Evolutionary conservation across 2,797 vertebrate genomes (phyloP).

Genomic region (Dendrocincla fuliginosa): DNA sequence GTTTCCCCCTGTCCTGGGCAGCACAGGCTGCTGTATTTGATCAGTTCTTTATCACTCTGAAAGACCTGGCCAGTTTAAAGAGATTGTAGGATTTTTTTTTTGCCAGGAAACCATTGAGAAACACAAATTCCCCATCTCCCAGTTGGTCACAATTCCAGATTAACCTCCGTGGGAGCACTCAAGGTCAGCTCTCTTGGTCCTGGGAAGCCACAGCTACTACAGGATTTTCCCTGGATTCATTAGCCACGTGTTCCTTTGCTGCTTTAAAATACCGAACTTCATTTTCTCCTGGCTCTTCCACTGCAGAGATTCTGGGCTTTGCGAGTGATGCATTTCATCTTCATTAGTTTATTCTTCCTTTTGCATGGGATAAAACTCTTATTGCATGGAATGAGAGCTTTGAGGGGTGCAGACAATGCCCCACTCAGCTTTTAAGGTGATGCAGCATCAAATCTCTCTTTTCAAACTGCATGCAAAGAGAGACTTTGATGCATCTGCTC

Average conservation of each 20-base stretch:
- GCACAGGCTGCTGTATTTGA: slow-evolving; percentile 71
- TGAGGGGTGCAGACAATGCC: neutral
- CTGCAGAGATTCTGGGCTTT: neutral
- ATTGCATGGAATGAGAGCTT: neutral
- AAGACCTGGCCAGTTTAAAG: slow-evolving; percentile 39
- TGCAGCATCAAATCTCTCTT: slow-evolving; percentile 2
- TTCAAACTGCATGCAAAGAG: neutral
- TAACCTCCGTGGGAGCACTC: slow-evolving; percentile 72
- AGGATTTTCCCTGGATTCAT: slow-evolving; percentile 73
- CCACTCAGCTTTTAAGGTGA: neutral
- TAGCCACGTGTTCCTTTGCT: neutral
- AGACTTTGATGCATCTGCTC: neutral
- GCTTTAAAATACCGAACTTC: neutral
- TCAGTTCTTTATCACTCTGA: slow-evolving; percentile 75
- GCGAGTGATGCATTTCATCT: neutral
- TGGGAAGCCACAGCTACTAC: slow-evolving; percentile 72
- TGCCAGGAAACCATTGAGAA: slow-evolving; percentile 68
- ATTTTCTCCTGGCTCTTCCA: neutral
- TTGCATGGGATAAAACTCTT: neutral
- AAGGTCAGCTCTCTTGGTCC: slow-evolving; percentile 69
- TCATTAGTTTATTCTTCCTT: neutral
- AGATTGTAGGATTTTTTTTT: slow-evolving; percentile 3
- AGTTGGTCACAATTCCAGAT: slow-evolving; percentile 74
- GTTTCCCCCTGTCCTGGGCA: slow-evolving; percentile 63
- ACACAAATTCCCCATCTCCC: slow-evolving; percentile 73